A percentile compares a stretch with the other conserved stretches of the same genome.
Evolutionary conservation across 1,140 invertebrate genomes (phyloP).

Genomic region (Condylostylus longicornis): DNA sequence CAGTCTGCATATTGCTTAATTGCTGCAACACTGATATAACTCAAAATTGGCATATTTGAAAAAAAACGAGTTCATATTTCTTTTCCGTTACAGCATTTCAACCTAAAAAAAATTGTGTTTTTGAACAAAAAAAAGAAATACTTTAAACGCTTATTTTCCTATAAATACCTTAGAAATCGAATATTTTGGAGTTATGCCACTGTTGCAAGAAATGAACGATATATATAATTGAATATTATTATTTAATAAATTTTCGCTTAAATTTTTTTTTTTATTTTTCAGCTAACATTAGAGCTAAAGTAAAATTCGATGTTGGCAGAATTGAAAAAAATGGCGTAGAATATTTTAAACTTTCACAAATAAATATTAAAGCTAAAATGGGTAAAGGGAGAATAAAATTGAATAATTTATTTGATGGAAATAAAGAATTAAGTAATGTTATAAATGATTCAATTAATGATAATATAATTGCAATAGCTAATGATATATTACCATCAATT

Average conservation of each 20-base stretch:
- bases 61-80: too few species aligned
- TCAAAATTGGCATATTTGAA: too few species aligned
- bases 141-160: too few species aligned
- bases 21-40: too few species aligned
- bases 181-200: too few species aligned
- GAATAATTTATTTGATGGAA: constrained; percentile 47
- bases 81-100: too few species aligned
- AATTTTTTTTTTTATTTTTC: constrained; percentile 13
- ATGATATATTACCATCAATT: constrained; percentile 41
- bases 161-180: too few species aligned
- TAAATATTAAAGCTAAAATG: constrained; percentile 40
- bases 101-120: too few species aligned
- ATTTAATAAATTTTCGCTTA: not conserved
- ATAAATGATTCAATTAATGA: constrained; percentile 46
- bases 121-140: too few species aligned
- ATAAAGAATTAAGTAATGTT: constrained; percentile 39
- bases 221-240: too few species aligned
- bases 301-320: constrained; percentile 34
- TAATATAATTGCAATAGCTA: constrained; percentile 43
- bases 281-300: constrained; percentile 37
- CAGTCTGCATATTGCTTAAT: too few species aligned
- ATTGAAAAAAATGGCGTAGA: constrained; percentile 34
- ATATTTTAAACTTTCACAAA: constrained; percentile 37
- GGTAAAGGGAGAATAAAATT: constrained; percentile 39
- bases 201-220: too few species aligned